Evolutionary conservation across 2,113 vertebrate genomes (phyloP).

Genomic region (Lota lota): DNA sequence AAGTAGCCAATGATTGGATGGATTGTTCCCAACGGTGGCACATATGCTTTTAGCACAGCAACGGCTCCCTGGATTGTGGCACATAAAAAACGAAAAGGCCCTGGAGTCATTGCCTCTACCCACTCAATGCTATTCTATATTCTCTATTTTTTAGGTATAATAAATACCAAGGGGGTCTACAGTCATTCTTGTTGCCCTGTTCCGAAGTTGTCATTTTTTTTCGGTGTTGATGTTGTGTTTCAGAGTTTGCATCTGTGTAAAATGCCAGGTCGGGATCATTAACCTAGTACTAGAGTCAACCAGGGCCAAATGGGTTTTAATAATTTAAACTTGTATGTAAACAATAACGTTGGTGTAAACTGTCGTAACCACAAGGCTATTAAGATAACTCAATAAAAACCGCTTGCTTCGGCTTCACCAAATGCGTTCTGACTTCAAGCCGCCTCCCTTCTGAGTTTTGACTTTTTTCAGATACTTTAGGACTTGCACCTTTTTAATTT

Average conservation of each 20-base stretch:
- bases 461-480: too few species aligned
- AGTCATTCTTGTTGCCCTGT: too few species aligned
- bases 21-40: too few species aligned
- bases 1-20: too few species aligned
- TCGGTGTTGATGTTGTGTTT: constrained; percentile 2
- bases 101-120: too few species aligned
- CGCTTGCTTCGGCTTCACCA: constrained; percentile 79
- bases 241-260: constrained; percentile 21
- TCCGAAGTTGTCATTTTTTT: too few species aligned
- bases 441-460: constrained; percentile 65
- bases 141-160: too few species aligned
- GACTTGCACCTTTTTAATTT: constrained; percentile 25
- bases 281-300: constrained; percentile 32
- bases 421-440: constrained; percentile 19
- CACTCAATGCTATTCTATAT: too few species aligned
- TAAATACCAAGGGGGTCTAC: too few species aligned
- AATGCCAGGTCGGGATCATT: constrained; percentile 11
- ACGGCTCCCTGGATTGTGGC: too few species aligned
- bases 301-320: constrained; percentile 54
- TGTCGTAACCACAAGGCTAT: constrained; percentile 88
- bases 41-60: too few species aligned
- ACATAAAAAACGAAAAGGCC: too few species aligned
- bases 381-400: constrained; percentile 77
- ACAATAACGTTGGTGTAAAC: constrained; percentile 88
- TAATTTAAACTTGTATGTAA: constrained; percentile 81